Evolutionary conservation across 1,140 invertebrate genomes (phyloP).

Genomic region (Meloidogyne floridensis): DNA sequence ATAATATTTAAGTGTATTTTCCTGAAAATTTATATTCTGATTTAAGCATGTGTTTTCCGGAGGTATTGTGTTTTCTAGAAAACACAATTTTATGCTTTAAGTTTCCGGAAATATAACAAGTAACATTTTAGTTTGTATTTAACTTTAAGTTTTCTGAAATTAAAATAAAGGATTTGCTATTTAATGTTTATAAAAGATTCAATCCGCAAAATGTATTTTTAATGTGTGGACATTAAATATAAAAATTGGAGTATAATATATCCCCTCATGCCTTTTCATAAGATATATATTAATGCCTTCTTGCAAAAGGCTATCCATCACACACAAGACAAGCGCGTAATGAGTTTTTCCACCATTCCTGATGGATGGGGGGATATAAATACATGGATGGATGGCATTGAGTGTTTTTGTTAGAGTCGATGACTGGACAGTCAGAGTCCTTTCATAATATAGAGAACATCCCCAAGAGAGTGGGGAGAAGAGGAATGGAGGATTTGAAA

Average conservation of each 20-base stretch:
- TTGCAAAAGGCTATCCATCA: conserved; percentile 9
- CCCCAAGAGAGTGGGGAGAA: neutral
- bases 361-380: neutral
- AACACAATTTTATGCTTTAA: neutral
- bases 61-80: no score
- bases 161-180: neutral
- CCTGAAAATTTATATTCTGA: neutral
- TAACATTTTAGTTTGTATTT: no score
- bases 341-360: neutral
- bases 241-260: neutral
- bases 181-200: neutral
- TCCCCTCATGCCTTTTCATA: conserved; percentile 1
- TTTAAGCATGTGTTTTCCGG: no score
- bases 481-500: neutral
- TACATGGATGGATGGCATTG: conserved; percentile 8
- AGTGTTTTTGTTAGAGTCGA: conserved; percentile 1
- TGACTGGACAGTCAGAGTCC: neutral
- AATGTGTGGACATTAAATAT: neutral
- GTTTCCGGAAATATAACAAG: neutral
- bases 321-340: neutral
- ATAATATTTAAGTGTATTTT: neutral
- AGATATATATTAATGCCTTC: conserved; percentile 6
- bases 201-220: neutral
- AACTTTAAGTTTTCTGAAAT: no score
- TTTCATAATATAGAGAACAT: neutral